These are phyloP conservation scores for Drosophila peninsularis DNA, from an alignment of 2,888 invertebrate species.

Conservation along the genomic window DNA sequence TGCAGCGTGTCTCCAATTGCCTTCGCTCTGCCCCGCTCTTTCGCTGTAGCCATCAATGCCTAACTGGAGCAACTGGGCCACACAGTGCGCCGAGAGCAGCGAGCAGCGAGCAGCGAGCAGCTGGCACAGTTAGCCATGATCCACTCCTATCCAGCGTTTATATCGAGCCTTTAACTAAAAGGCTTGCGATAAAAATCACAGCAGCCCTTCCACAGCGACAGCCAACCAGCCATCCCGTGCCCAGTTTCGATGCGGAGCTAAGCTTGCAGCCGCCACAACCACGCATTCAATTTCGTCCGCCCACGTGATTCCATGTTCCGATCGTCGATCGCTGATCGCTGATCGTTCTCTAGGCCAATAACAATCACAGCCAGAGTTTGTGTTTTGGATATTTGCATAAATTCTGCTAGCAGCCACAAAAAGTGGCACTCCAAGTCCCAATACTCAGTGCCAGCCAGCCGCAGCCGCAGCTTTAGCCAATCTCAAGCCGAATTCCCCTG, in stretches of 20 bases:
- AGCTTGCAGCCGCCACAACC: slow-evolving; percentile 29
- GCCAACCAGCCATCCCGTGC: background rate
- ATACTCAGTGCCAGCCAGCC: background rate
- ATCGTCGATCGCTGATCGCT: slow-evolving; percentile 36
- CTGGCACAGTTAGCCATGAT: slow-evolving; percentile 39
- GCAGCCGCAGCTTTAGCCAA: background rate
- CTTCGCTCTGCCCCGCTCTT: background rate
- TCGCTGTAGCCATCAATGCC: slow-evolving; percentile 20
- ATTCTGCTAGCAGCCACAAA: slow-evolving; percentile 45
- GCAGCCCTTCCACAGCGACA: slow-evolving; percentile 42
- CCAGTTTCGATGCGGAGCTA: slow-evolving; percentile 36
- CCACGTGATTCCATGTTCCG: slow-evolving; percentile 57
- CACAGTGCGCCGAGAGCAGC: slow-evolving; percentile 46
- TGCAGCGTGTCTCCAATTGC: slow-evolving; percentile 19
- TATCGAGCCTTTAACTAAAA: slow-evolving; percentile 68
- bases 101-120: slow-evolving; percentile 20
- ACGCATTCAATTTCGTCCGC: slow-evolving; percentile 74
- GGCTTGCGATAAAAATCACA: slow-evolving; percentile 67
- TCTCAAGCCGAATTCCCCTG: slow-evolving; percentile 11
- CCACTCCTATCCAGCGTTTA: slow-evolving; percentile 32
- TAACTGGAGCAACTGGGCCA: slow-evolving; percentile 63
- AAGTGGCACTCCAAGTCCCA: slow-evolving; percentile 35
- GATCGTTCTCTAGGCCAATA: slow-evolving; percentile 73
- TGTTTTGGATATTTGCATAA: slow-evolving; percentile 69
- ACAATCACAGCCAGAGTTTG: slow-evolving; percentile 58